Conservation (phyloP, 2,888 invertebrate species). For the Zhuqinia jingwanae region DNA sequence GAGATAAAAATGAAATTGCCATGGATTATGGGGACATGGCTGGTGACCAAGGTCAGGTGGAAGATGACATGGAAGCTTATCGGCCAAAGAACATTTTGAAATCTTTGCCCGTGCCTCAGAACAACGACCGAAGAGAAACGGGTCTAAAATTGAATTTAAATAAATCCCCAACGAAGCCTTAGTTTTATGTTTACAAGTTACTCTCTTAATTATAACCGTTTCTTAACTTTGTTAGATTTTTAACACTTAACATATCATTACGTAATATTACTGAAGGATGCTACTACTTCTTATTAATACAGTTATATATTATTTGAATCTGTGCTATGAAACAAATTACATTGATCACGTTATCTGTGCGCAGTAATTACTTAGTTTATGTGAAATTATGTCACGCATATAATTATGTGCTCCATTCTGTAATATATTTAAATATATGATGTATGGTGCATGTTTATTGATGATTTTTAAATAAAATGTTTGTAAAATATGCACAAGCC, state of each 20-base stretch:
- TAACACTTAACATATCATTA: too few relatives aligned
- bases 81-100: conserved; percentile 47
- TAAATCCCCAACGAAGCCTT: conserved; percentile 41
- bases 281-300: not conserved
- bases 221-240: too few relatives aligned
- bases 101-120: not conserved
- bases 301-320: not conserved
- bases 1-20: conserved; percentile 55
- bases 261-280: not conserved
- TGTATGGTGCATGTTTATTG: too few relatives aligned
- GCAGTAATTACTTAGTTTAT: too few relatives aligned
- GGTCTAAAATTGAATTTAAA: conserved; percentile 63
- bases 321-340: not conserved
- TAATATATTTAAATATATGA: too few relatives aligned
- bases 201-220: not conserved
- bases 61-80: conserved; percentile 56
- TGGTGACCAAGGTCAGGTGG: not conserved
- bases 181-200: not conserved
- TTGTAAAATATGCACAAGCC: not conserved
- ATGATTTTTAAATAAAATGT: conserved; percentile 9
- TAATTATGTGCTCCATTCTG: too few relatives aligned
- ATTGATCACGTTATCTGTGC: not conserved
- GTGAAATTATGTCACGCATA: too few relatives aligned
- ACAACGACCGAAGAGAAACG: conserved; percentile 61
- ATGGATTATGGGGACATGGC: conserved; percentile 41